Percentiles rank a stretch among this genome's conserved stretches.
Evolutionary conservation across 2,113 vertebrate genomes (phyloP).

Genomic region (Atherinomorus stipes): DNA sequence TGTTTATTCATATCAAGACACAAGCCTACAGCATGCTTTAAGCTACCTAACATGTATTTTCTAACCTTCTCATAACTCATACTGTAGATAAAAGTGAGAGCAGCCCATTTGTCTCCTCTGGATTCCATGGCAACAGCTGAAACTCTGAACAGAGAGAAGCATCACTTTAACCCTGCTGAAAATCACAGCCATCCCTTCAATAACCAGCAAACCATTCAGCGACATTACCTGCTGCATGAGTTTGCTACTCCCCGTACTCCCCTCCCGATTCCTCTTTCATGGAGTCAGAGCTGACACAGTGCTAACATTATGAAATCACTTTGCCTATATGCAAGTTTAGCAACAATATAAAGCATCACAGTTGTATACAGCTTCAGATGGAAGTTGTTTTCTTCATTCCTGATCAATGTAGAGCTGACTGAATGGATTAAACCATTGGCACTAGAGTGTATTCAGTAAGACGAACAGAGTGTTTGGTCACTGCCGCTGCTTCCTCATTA

Average conservation of each 20-base stretch:
- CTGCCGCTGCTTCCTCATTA: conserved; percentile 32
- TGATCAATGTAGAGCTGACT: conserved; percentile 28
- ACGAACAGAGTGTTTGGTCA: conserved; percentile 27
- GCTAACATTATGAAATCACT: conserved; percentile 47
- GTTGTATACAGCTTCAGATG: conserved; percentile 3
- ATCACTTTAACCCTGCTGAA: conserved; percentile 61
- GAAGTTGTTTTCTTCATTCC: conserved; percentile 25
- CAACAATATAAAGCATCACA: conserved; percentile 27
- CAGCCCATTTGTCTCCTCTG: conserved; percentile 60
- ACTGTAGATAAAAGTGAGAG: conserved; percentile 43
- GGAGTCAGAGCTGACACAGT: conserved; percentile 27
- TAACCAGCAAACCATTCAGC: conserved; percentile 45
- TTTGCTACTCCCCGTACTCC: conserved; percentile 40
- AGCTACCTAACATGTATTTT: conserved; percentile 32
- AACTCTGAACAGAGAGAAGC: conserved; percentile 49
- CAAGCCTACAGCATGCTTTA: not conserved
- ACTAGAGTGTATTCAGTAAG: conserved; percentile 54
- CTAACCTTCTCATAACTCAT: conserved; percentile 32
- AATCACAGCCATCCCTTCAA: conserved; percentile 54
- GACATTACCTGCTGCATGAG: conserved; percentile 50
- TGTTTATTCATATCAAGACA: not conserved
- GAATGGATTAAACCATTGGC: conserved; percentile 55
- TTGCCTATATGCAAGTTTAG: conserved; percentile 42
- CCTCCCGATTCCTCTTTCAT: conserved; percentile 1
- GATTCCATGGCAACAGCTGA: conserved; percentile 72